Evolutionary conservation across 2,888 invertebrate genomes (phyloP), one percentile per base, ranked within the genome.

Genomic region (Zele albiditarsus): DNA sequence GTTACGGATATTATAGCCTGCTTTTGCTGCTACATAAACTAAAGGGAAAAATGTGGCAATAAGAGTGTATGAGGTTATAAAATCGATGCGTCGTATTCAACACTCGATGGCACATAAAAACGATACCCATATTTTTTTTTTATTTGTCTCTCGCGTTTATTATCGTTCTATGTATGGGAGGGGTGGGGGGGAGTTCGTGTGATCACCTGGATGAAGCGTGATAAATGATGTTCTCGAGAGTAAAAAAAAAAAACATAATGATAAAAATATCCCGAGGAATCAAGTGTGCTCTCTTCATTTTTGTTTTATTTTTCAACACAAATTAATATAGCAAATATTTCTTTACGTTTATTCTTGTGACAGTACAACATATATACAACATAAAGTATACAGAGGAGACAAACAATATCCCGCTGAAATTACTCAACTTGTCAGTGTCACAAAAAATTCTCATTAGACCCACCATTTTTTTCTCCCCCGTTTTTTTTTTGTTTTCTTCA

Each of bases 391-490:
- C 49, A 14, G 28, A n/a, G 23, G 3, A 25, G 53, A 53, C 46
- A 25, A 70, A 70, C 57, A 60, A 57, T 70, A 60, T 70, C 25
- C 12, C 12, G 27, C 27, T 57, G 57, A n/a, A 53, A 68, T 57
- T 68, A 68, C 53, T 57, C 53, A 27, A 68, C 49, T 68, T 57
- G 31, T 68, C 68, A 68, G 68, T 49, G 68, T 68, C 68, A 31
- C 33, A 70, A 38, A 69, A 70, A 42, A 38, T 60, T 58, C 31
- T 60, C 60, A 57, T 70, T 31, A 68, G 33, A 70, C 70, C 60
- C 58, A 42, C 60, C 27, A 60, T 25, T 58, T 58, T n/a, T 28
- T 28, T 62, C n/a, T 53, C 42, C 33, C 33, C n/a, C n/a, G n/a
- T n/a, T n/a, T n/a, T 57, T 33, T 69, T 57, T 58, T 12, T 27